Evolutionary conservation across 1,140 invertebrate genomes (phyloP).

Genomic region (Bombyx mandarina): DNA sequence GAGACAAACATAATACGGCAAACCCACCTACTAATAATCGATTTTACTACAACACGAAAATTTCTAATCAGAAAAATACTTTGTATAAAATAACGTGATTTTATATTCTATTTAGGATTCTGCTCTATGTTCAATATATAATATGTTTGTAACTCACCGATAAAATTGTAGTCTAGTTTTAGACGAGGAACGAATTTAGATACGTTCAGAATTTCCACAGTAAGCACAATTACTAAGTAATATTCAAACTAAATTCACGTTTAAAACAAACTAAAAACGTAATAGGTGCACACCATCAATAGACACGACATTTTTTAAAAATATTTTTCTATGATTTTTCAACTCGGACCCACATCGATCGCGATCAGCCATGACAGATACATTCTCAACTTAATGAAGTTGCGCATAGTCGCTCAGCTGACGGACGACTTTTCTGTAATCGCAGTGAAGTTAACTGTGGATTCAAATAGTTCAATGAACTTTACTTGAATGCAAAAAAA

Average conservation of each 20-base stretch:
- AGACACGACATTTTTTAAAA: slow-evolving; percentile 54
- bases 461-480: background rate
- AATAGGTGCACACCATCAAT: slow-evolving; percentile 14
- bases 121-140: slow-evolving; percentile 11
- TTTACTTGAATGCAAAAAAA: slow-evolving; percentile 2
- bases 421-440: slow-evolving; percentile 46
- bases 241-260: slow-evolving; percentile 1
- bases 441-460: slow-evolving; percentile 39
- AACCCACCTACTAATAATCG: slow-evolving; percentile 66
- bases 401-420: slow-evolving; percentile 51
- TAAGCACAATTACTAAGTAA: slow-evolving; percentile 32
- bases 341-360: slow-evolving; percentile 54
- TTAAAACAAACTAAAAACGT: background rate
- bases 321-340: slow-evolving; percentile 54
- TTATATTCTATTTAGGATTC: background rate
- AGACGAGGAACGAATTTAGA: slow-evolving; percentile 64
- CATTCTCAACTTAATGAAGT: slow-evolving; percentile 53
- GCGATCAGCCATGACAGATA: slow-evolving; percentile 57
- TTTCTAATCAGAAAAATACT: background rate
- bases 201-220: slow-evolving; percentile 48
- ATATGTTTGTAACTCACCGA: slow-evolving; percentile 47
- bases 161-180: slow-evolving; percentile 43
- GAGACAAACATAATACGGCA: slow-evolving; percentile 36
- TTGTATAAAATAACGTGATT: background rate
- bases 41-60: slow-evolving; percentile 44